phyloP scores from a whole-genome alignment of 2,797 vertebrate genomes.

The Crypturellus tataupa region DNA sequence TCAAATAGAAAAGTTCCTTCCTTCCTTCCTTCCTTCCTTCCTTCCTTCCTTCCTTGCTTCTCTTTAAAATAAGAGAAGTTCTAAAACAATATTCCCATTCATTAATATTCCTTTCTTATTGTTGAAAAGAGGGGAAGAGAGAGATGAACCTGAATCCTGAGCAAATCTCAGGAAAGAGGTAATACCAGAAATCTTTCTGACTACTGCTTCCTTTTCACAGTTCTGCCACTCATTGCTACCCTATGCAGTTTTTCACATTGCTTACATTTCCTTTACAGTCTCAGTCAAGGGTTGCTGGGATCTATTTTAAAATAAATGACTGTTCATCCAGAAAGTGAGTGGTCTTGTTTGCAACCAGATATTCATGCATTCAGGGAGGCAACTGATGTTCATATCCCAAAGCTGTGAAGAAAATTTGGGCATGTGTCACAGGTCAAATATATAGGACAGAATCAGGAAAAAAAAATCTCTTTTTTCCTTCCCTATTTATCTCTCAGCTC shows the following conservation, averaged over 20 bases:
- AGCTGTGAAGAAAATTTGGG: not conserved
- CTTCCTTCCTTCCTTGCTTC: not conserved
- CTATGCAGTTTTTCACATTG: not conserved
- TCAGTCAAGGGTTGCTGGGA: not conserved
- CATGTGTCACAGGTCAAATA: not conserved
- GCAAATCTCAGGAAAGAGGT: not conserved
- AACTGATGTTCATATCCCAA: not conserved
- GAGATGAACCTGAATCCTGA: not conserved
- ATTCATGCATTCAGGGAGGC: fast-evolving
- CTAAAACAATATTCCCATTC: not conserved
- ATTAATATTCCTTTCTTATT: not conserved
- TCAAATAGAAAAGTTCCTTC: not conserved
- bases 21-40: not conserved
- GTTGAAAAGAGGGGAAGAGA: not conserved
- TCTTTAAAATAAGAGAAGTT: not conserved
- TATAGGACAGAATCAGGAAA: fast-evolving
- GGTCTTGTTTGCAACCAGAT: not conserved
- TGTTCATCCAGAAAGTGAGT: not conserved
- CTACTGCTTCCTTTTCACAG: not conserved
- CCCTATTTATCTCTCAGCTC: not conserved
- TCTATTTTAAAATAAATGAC: not conserved
- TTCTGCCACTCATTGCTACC: not conserved
- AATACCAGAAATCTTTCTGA: not conserved
- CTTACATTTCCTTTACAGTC: not conserved
- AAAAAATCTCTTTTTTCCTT: not conserved